Evolutionary conservation across 2,888 invertebrate genomes (phyloP), one percentile per base, ranked within the genome.

Genomic region (Dasysyrphus albostriatus): DNA sequence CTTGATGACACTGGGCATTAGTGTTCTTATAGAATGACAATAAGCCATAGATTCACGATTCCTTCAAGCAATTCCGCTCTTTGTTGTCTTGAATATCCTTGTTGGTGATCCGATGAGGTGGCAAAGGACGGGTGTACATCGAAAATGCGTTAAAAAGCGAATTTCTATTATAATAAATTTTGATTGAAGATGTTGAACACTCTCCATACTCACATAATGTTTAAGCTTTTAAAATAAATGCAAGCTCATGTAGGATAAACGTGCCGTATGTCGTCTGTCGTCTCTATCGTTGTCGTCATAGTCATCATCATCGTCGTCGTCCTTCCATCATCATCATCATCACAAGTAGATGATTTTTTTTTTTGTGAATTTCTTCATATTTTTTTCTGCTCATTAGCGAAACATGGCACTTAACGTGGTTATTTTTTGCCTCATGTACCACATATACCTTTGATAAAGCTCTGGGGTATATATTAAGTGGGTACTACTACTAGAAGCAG

Each of bases 361-460:
- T 58, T 69, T 9, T 44, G 32, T 65, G 49, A 65, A 49, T 49
- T 69, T 44, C 34, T 61, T 32, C 14, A 56, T 54, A 81, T 61
- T 85, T 82, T 77, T 77, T 85, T 87, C 78, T 87, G 87, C 83
- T 87, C 87, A 83, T 87, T 87, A 87, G 87, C 78, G 83, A 87
- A 87, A 87, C 72, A 79, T 87, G 83, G 85, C 72, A 87, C 87
- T 87, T 83, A 72, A 78, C 47, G 63, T 70, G 49, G 56, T 67
- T 67, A 70, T 82, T 65, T 72, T 65, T 61, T 61, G 44, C 54
- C 39, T 61, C 65, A 56, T 70, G 37, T 69, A 75, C 83, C 72
- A 75, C 69, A 75, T 67, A 70, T 75, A 79, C 83, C 87, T 83
- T 87, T 83, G 82, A 79, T 83, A 72, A 72, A 78, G 58, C 83